Evolutionary conservation across 2,888 invertebrate species (phyloP).

Genomic region (Eupeodes latifasciatus): DNA sequence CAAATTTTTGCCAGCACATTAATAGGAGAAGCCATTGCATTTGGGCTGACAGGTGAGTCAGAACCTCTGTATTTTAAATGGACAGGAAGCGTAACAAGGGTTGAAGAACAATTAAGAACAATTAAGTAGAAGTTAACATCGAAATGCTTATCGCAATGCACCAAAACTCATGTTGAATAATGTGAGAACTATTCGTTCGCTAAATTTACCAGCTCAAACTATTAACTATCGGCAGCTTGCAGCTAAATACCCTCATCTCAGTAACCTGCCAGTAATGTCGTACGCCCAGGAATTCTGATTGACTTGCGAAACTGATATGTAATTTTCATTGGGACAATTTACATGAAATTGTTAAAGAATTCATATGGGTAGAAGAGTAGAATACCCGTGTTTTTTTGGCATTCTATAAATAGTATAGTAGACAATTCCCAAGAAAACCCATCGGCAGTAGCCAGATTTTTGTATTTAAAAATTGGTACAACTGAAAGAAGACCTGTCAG

Average conservation of each 20-base stretch:
- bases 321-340: slow-evolving; percentile 37
- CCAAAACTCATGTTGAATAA: slow-evolving; percentile 9
- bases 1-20: slow-evolving; percentile 32
- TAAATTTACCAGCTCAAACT: slow-evolving; percentile 52
- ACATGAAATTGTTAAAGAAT: neutral
- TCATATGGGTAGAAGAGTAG: too few relatives aligned
- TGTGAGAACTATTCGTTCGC: too few relatives aligned
- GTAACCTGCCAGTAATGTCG: slow-evolving; percentile 45
- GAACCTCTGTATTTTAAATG: slow-evolving; percentile 18
- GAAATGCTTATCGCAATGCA: slow-evolving; percentile 20
- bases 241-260: slow-evolving; percentile 45
- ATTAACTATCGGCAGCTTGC: slow-evolving; percentile 36
- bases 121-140: slow-evolving; percentile 35
- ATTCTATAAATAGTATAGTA: too few relatives aligned
- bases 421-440: too few relatives aligned
- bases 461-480: too few relatives aligned
- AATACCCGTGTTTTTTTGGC: too few relatives aligned
- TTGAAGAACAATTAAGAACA: slow-evolving; percentile 35
- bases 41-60: slow-evolving; percentile 43
- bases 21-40: slow-evolving; percentile 20
- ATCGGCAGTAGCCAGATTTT: too few relatives aligned
- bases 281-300: slow-evolving; percentile 52
- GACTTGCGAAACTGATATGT: slow-evolving; percentile 31
- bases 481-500: too few relatives aligned
- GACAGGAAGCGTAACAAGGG: neutral